Percentiles rank a stretch among this genome's conserved stretches.
phyloP scores from a whole-genome alignment of 2,113 vertebrate species.

The Sylvilagus bachmani region DNA sequence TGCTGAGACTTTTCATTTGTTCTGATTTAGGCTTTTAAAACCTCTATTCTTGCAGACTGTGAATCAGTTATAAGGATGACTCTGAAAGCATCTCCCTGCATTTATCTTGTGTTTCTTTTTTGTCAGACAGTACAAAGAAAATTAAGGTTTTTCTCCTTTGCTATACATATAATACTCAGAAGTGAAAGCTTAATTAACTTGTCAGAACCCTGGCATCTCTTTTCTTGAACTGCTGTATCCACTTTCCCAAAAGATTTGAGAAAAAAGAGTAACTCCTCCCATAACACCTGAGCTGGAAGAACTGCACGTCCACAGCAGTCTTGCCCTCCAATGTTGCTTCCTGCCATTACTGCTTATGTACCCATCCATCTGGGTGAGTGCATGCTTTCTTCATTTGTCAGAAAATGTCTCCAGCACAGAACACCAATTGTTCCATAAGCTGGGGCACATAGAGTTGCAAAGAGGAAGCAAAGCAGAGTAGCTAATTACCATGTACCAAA shows the following conservation, averaged over 20 bases:
- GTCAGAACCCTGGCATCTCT: constrained; percentile 89
- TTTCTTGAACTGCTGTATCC: constrained; percentile 89
- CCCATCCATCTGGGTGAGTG: constrained; percentile 79
- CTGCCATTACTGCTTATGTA: constrained; percentile 80
- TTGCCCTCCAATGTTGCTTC: constrained; percentile 80
- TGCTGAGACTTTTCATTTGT: constrained; percentile 75
- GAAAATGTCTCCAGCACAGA: constrained; percentile 69
- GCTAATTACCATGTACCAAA: constrained; percentile 53
- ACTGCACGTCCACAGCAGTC: constrained; percentile 79
- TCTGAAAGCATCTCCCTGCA: constrained; percentile 89
- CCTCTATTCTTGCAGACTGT: constrained; percentile 81
- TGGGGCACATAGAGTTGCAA: constrained; percentile 31
- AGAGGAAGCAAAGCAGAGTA: constrained; percentile 37
- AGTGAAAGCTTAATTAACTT: constrained; percentile 93
- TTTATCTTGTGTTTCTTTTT: constrained; percentile 87
- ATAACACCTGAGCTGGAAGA: constrained; percentile 69
- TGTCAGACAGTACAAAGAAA: constrained; percentile 90
- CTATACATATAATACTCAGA: constrained; percentile 90
- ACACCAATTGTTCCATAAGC: constrained; percentile 44
- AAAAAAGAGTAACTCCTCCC: constrained; percentile 78
- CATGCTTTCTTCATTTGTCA: constrained; percentile 78
- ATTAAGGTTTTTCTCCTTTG: constrained; percentile 89
- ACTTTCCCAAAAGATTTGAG: constrained; percentile 88
- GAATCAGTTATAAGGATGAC: constrained; percentile 89
- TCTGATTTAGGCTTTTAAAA: constrained; percentile 73